Base-by-base conservation (phyloP, 1,140 invertebrate genomes). In the Drosophila simulans region DNA sequence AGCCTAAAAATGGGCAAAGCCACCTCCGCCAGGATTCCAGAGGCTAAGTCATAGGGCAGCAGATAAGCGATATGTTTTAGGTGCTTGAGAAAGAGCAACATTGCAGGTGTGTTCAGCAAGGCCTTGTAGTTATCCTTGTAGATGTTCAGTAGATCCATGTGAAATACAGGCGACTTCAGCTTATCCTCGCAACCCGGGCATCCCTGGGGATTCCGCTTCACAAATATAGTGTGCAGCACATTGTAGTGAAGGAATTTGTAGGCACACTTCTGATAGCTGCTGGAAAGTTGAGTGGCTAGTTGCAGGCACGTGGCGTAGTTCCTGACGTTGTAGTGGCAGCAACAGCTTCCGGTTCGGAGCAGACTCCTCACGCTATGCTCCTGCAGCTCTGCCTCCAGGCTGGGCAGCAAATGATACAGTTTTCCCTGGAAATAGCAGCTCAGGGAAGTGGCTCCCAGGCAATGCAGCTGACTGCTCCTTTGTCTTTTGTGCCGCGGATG, bases 211-310 rank as follows among this genome's bases (percentile, higher is more conserved):
- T 77, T 54, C 8, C 77, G 64, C 35, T 84, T 77, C 15, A 79
- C 57, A 22, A 91, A 91, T 13, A 92, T 77, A 0, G 91, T 88
- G 46, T 86, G 65, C 13, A 92, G 51, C 22, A 92, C 71, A 10
- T 90, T 83, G 22, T 83, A 80, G 27, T 92, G 82, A 0, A 92
- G 49, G 55, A 92, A 92, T 27, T 91, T 92, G 20, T 91, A 92
- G 27, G 79, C 76, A 13, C 71, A 90, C 45, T 91, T 91, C n/a
- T 90, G 91, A 59, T 86, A 91, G 13, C 77, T 72, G 34, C 68
- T 66, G 2, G 64, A 54, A 1, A 91, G 51, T 12, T 54, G 68
- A 0, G 64, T 68, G 17, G 80, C 76, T n/a, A 86, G 31, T 11
- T 65, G 63, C 5, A 92, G 56, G 20, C 81, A 92, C 10, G 59